These are phyloP conservation scores for Chironomus tepperi DNA, from an alignment of 1,140 invertebrate species.

Conservation along the genomic window DNA sequence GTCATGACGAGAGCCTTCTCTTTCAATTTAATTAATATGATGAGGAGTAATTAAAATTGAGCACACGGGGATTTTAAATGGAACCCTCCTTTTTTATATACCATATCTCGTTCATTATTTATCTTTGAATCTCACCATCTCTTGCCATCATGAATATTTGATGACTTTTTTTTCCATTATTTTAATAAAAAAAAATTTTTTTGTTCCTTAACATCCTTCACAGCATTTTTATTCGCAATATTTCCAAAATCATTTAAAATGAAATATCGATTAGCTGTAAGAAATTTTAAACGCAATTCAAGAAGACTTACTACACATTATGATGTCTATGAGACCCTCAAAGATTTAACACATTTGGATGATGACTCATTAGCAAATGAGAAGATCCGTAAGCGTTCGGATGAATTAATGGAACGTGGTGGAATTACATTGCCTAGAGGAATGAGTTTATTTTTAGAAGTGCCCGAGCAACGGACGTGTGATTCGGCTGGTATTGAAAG, in stretches of 20 bases:
- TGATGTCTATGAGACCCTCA: conserved; percentile 63
- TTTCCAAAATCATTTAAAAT: conserved; percentile 63
- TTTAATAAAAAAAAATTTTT: background rate
- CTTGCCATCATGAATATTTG: too few relatives aligned
- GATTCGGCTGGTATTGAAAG: conserved; percentile 58
- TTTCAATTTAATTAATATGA: too few relatives aligned
- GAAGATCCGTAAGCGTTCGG: conserved; percentile 30
- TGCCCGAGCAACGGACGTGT: conserved; percentile 66
- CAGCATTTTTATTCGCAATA: conserved; percentile 62
- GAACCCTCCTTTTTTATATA: too few relatives aligned
- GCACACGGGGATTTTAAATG: too few relatives aligned
- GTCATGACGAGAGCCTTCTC: too few relatives aligned
- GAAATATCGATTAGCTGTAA: conserved; percentile 51
- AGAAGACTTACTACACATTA: conserved; percentile 69
- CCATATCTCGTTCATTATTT: too few relatives aligned
- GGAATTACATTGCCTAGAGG: conserved; percentile 43
- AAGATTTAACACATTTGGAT: conserved; percentile 48
- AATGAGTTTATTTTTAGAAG: conserved; percentile 65
- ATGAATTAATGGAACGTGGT: conserved; percentile 29
- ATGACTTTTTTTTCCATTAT: too few relatives aligned
- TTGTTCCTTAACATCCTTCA: conserved; percentile 38
- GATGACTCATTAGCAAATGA: conserved; percentile 32
- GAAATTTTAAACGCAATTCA: conserved; percentile 62
- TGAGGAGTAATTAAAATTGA: too few relatives aligned
- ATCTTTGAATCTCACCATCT: too few relatives aligned